Evolutionary conservation across 2,888 invertebrate genomes (phyloP).

Genomic region (Oasisia sp.): DNA sequence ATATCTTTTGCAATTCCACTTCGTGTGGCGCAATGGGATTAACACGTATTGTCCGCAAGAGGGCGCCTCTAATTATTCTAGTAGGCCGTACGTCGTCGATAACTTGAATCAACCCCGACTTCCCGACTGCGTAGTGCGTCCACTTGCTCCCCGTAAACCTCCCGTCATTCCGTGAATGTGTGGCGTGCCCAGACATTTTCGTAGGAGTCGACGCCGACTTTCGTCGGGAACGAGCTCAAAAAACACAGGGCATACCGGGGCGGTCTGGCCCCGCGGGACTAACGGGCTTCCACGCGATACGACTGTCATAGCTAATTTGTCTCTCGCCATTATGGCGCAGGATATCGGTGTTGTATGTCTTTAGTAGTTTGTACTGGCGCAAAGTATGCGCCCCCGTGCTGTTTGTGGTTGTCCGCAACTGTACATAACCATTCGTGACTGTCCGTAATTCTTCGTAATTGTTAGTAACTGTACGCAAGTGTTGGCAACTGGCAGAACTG

Average conservation of each 20-base stretch:
- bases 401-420: neutral
- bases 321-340: neutral
- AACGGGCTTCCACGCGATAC: neutral
- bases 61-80: neutral
- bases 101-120: neutral
- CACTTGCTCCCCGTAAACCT: neutral
- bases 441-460: too few relatives aligned
- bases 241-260: neutral
- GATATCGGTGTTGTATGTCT: neutral
- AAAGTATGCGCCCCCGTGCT: neutral
- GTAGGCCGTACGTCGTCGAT: neutral
- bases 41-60: neutral
- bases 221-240: neutral
- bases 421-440: neutral
- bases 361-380: neutral
- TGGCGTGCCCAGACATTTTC: neutral
- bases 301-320: neutral
- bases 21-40: neutral
- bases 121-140: neutral
- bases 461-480: too few relatives aligned
- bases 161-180: neutral
- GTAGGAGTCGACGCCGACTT: neutral
- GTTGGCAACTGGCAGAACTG: too few relatives aligned
- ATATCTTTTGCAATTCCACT: neutral
- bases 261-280: neutral